phyloP scores from a whole-genome alignment of 1,140 invertebrate genomes.

The Dermatophagoides farinae region DNA sequence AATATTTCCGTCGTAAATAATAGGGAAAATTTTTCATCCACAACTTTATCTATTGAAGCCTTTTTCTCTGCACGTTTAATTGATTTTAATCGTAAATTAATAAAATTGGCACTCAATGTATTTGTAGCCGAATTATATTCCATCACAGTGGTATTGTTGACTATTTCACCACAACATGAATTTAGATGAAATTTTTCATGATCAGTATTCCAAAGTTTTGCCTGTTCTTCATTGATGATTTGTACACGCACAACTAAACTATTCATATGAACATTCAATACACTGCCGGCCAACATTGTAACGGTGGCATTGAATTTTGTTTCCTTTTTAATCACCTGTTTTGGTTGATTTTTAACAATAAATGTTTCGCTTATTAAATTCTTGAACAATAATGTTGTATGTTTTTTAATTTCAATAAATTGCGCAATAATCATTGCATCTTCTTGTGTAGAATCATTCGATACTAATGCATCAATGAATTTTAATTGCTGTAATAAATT shows the following conservation, averaged over 20 bases:
- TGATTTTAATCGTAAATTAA: constrained; percentile 60
- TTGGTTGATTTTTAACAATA: constrained; percentile 89
- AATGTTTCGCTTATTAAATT: constrained; percentile 46
- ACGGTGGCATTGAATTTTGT: constrained; percentile 66
- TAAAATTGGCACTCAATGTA: constrained; percentile 53
- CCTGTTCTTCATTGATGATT: constrained; percentile 53
- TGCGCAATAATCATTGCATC: neutral
- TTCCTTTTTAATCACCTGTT: constrained; percentile 95
- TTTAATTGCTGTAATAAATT: no score
- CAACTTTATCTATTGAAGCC: constrained; percentile 45
- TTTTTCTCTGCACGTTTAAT: constrained; percentile 67
- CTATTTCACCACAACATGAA: constrained; percentile 71
- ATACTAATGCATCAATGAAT: no score
- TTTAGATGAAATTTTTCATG: constrained; percentile 25
- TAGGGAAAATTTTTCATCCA: constrained; percentile 91
- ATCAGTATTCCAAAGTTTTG: constrained; percentile 49
- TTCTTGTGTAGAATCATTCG: no score
- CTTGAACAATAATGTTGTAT: constrained; percentile 15
- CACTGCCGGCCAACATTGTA: constrained; percentile 66
- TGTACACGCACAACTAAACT: constrained; percentile 52
- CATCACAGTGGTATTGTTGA: constrained; percentile 84
- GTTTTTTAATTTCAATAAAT: neutral
- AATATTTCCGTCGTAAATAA: constrained; percentile 81
- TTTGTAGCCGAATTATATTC: constrained; percentile 60
- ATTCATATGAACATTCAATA: constrained; percentile 79